These are phyloP conservation scores for Sycophaga agraensis DNA, from an alignment of 1,140 invertebrate species.

Conservation along the genomic window DNA sequence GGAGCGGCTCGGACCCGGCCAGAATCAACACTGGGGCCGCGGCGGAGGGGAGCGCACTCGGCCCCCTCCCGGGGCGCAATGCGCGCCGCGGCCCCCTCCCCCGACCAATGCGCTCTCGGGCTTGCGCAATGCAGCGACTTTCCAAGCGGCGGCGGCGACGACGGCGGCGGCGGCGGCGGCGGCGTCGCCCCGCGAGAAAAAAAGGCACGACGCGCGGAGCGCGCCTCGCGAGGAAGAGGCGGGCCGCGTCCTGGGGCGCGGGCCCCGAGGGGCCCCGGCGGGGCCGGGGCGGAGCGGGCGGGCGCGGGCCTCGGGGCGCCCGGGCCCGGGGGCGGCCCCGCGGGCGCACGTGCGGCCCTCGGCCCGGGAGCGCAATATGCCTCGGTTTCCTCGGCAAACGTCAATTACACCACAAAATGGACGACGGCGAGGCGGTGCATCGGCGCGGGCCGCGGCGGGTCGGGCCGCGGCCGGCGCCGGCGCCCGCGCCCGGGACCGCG, in stretches of 20 bases:
- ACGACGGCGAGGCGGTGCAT: slow-evolving; percentile 10
- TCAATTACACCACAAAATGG: slow-evolving; percentile 28
- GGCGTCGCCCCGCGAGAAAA: not conserved
- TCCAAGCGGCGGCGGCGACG: slow-evolving; percentile 24
- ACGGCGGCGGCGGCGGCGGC: not conserved
- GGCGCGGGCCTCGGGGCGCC: not conserved
- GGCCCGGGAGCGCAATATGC: not conserved
- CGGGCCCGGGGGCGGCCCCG: not conserved
- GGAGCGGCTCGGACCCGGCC: too few species aligned
- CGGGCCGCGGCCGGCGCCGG: not conserved
- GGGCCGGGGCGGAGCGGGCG: too few species aligned
- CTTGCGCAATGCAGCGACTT: slow-evolving; percentile 52
- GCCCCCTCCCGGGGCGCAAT: slow-evolving; percentile 31
- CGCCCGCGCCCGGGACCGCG: not conserved
- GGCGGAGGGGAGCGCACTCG: not conserved
- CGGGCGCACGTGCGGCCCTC: not conserved
- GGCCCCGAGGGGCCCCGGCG: not conserved
- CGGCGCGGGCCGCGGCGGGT: not conserved
- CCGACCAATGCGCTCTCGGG: slow-evolving; percentile 36
- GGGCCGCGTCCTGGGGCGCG: not conserved
- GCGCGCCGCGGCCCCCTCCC: not conserved
- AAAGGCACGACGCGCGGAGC: not conserved
- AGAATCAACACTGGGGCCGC: too few species aligned
- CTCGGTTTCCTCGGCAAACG: slow-evolving; percentile 11
- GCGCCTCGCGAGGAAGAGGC: not conserved